Evolutionary conservation across 1,140 invertebrate species (phyloP), one percentile per base, ranked within the genome.

Genomic region (Thrips palmi): DNA sequence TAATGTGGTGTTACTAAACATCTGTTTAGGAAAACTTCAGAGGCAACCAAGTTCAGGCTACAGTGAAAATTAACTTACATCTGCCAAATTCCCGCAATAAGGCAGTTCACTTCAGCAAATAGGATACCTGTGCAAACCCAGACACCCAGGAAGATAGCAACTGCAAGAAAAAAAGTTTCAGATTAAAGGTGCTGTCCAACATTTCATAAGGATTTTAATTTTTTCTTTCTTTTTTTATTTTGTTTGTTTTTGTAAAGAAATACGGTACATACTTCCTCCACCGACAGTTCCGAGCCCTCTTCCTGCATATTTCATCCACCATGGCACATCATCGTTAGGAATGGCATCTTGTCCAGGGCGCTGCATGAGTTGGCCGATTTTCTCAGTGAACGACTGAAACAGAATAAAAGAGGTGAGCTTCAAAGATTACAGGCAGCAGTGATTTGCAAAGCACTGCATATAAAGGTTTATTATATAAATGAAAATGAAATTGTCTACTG

Each of bases 291-390:
- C 86, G 43, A 89, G 57, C 41, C 70, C 71, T 55, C 84, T 71
- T 39, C 72, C 81, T 52, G 70, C 78, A 62, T 84, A 87, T 56
- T 83, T 84, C 62, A 88, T 67, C 73, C 78, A 87, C 79, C 79
- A 85, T 44, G 83, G 78, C 41, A 76, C 70, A 57, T 84, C 80
- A 58, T 83, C 79, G 64, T 77, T 77, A 43, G 68, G 60, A 35
- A 60, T 63, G 45, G 68, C 69, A 55, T 78, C 75, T 55, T 77
- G 71, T 43, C 77, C 77, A 35, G 80, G 78, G 45, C 74, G 65
- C 41, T 75, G 67, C 73, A 82, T 73, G 40, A 83, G 63, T 46
- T 71, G 66, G 31, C 70, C 64, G 48, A 83, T 62, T 67, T 81
- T 83, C 50, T 81, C 77, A 41, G 69, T 63, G 48, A 82, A 68